Evolutionary conservation across 2,797 vertebrate species (phyloP).

Genomic region (Sternotherus odoratus): DNA sequence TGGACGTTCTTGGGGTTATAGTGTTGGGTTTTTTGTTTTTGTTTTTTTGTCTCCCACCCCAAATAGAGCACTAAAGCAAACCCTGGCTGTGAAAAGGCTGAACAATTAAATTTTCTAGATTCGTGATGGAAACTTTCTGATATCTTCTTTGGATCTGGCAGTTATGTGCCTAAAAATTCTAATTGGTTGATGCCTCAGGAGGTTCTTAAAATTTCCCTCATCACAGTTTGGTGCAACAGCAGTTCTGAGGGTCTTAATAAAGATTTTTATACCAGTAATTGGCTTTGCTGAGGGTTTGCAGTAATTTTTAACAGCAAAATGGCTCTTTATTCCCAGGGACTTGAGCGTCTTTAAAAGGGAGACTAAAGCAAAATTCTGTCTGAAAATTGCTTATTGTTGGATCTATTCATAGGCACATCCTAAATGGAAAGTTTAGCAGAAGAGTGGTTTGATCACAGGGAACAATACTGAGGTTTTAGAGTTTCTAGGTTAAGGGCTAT

Average conservation of each 20-base stretch:
- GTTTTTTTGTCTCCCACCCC: too few relatives aligned
- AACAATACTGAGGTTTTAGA: background rate
- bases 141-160: background rate
- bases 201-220: background rate
- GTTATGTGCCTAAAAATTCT: background rate
- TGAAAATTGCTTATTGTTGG: background rate
- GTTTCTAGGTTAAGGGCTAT: background rate
- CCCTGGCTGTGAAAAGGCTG: background rate
- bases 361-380: background rate
- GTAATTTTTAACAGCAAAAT: background rate
- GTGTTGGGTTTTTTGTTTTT: background rate
- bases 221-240: background rate
- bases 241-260: background rate
- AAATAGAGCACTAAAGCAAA: background rate
- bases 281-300: background rate
- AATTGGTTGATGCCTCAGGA: background rate
- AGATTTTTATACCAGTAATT: conserved; percentile 14
- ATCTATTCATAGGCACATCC: background rate
- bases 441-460: background rate
- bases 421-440: background rate
- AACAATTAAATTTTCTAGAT: background rate
- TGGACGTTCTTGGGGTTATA: background rate
- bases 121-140: background rate
- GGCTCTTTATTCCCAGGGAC: background rate
- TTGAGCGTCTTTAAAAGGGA: background rate